Conservation (phyloP, 2,797 vertebrate species). For the Coccyzus lansbergi region DNA sequence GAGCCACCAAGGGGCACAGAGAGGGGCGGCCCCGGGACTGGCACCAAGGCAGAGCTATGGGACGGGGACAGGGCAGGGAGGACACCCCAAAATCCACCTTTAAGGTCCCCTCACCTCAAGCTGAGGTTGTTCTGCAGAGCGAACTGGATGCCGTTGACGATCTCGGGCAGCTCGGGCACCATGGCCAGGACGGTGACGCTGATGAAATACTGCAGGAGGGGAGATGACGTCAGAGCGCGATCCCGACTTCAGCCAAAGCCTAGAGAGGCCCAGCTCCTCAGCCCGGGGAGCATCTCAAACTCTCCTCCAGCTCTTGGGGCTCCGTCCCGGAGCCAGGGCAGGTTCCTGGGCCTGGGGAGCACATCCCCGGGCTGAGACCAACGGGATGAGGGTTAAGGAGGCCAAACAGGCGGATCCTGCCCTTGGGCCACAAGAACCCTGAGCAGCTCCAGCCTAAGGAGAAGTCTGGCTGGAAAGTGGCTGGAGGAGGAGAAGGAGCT, state of each 20-base stretch:
- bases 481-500: no score
- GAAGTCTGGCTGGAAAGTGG: no score
- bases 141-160: constrained; percentile 92
- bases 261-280: neutral
- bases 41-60: neutral
- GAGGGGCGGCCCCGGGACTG: neutral
- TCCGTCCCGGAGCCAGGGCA: neutral
- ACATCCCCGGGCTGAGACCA: no score
- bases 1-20: neutral
- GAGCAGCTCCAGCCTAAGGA: no score
- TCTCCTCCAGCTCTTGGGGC: neutral
- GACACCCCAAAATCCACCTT: neutral
- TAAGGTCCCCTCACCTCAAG: constrained; percentile 79
- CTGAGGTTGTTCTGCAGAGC: constrained; percentile 91
- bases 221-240: accelerated
- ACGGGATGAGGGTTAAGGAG: no score
- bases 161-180: constrained; percentile 90
- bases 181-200: constrained; percentile 88
- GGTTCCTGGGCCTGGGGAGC: no score
- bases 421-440: no score
- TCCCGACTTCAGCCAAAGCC: neutral
- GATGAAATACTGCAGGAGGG: constrained; percentile 84
- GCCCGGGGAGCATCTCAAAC: accelerated
- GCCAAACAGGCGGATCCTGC: no score
- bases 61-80: neutral